phyloP scores from a whole-genome alignment of 2,113 vertebrate species.

The Amphiprion percula region DNA sequence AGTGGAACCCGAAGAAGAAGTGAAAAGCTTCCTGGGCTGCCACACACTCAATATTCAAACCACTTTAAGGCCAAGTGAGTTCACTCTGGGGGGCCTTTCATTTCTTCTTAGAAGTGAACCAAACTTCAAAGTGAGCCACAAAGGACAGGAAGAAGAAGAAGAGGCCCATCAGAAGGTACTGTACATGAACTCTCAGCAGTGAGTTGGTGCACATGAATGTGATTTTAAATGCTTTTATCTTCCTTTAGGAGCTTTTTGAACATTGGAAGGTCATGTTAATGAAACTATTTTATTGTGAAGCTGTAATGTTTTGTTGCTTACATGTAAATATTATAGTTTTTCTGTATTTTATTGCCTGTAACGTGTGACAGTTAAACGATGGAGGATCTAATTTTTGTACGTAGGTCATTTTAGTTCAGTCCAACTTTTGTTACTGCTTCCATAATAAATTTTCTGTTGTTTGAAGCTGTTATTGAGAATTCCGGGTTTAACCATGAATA shows the following conservation, averaged over 20 bases:
- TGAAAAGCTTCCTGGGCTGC: conserved; percentile 9
- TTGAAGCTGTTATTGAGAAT: background rate
- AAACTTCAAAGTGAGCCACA: conserved; percentile 13
- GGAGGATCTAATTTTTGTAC: too few species aligned
- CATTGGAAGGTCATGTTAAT: conserved; percentile 4
- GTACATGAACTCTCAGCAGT: conserved; percentile 1
- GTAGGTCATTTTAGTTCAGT: too few species aligned
- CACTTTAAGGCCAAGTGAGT: background rate
- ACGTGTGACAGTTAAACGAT: background rate
- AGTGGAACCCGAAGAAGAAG: conserved; percentile 71
- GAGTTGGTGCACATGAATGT: background rate
- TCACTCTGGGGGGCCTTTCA: background rate
- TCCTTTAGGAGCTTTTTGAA: background rate
- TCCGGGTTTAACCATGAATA: background rate
- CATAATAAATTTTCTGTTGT: conserved; percentile 50
- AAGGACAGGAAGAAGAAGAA: background rate
- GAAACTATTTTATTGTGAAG: conserved; percentile 34
- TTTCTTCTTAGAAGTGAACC: conserved; percentile 2
- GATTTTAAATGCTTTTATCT: conserved; percentile 21
- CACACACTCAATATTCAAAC: background rate
- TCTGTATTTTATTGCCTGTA: conserved; percentile 26
- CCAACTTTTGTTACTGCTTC: background rate
- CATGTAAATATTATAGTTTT: conserved; percentile 22
- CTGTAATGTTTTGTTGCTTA: conserved; percentile 3
- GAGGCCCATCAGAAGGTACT: background rate